Evolutionary conservation across 23 tunicate genomes (phyloP).

Genomic region (Ascidia mentula): DNA sequence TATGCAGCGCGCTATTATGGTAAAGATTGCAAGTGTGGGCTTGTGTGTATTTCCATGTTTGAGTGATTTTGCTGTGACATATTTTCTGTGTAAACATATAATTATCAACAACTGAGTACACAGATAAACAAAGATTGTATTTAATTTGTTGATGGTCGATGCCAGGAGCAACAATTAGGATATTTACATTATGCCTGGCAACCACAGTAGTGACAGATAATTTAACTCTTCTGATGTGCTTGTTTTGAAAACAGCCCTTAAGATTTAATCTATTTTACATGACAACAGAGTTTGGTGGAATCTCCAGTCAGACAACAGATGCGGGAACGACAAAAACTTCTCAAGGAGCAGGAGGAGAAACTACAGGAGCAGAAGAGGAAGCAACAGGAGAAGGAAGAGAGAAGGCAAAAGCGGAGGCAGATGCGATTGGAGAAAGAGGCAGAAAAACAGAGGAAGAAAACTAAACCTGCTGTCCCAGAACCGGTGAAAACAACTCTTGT

Average conservation of each 20-base stretch:
- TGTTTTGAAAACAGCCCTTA: no score
- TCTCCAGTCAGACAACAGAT: slow-evolving; percentile 83
- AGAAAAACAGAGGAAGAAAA: background rate
- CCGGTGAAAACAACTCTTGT: slow-evolving; percentile 12
- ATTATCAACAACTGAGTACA: background rate
- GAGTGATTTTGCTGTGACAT: no score
- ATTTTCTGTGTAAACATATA: no score
- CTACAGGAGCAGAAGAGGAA: slow-evolving; percentile 27
- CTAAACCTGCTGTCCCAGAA: slow-evolving; percentile 14
- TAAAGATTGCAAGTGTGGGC: background rate
- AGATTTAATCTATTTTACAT: no score
- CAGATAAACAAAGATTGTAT: background rate
- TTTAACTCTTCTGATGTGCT: no score
- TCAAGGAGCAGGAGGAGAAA: slow-evolving; percentile 47
- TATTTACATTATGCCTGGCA: no score
- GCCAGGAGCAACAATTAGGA: no score
- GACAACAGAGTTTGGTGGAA: slow-evolving; percentile 65
- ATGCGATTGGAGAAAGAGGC: slow-evolving; percentile 28
- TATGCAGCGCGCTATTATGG: slow-evolving; percentile 83
- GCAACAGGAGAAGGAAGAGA: slow-evolving; percentile 41
- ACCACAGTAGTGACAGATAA: no score
- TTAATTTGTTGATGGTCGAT: no score
- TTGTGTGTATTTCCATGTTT: background rate
- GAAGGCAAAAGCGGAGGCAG: slow-evolving; percentile 31
- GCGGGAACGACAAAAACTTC: slow-evolving; percentile 41